Evolutionary conservation across 2,888 invertebrate species (phyloP), one percentile per base, ranked within the genome.

Genomic region (Meta bourneti): DNA sequence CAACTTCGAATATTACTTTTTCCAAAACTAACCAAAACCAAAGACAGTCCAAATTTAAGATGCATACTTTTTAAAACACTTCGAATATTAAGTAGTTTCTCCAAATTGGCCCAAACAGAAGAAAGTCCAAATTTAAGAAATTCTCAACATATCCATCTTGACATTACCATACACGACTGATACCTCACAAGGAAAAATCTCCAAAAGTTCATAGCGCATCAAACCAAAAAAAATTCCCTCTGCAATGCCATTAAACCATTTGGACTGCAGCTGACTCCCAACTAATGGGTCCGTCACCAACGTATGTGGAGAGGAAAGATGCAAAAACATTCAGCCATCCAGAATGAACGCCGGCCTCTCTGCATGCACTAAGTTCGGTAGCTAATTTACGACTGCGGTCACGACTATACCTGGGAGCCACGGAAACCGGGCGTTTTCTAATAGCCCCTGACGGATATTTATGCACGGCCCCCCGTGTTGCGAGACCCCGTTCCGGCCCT

Each of bases 401-500:
- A 81, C 16, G 79, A 74, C 81, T 88, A n/a, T n/a, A 75, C 88
- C 81, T 75, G 75, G 75, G 75, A 74, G 13, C 48, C 54, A 72
- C 75, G 80, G 90, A 91, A 86, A 72, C 48, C 71, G 90, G 90
- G 90, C 90, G 90, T 91, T 82, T 80, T 82, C 75, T n/a, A 13
- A 70, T 81, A 82, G 49, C 75, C 52, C 71, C 83, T 49, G 70
- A 34, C 61, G 82, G 83, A 90, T 90, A 91, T 87, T 91, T 91
- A 91, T 87, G 83, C 71, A 83, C 83, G 78, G 70, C 91, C 91
- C 90, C 91, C 91, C 82, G 51, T 79, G 91, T 19, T 6, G 85
- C 19, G 34, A 74, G 86, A 80, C 90, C 90, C 90, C 81, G 86
- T 86, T 90, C 80, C 71, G 78, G 69, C 81, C 77, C 91, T 91